A percentile compares a stretch with the other conserved stretches of the same genome.
Evolutionary conservation across 1,140 invertebrate genomes (phyloP).

Genomic region (Eupristina koningsbergeri): DNA sequence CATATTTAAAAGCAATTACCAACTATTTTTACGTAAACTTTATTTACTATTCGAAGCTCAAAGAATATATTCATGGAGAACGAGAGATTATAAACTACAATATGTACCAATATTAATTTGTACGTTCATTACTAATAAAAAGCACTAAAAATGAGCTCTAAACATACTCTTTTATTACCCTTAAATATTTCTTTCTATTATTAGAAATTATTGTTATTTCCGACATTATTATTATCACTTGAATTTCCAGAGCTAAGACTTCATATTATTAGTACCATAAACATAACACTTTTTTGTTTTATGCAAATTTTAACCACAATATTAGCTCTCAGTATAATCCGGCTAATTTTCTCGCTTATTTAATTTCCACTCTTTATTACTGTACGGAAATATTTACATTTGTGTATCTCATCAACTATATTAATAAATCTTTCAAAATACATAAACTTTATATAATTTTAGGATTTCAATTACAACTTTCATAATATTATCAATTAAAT

Average conservation of each 20-base stretch:
- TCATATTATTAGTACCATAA: background rate
- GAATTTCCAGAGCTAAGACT: too few species aligned
- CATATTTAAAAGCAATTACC: constrained; percentile 14
- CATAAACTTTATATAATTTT: background rate
- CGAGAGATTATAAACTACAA: background rate
- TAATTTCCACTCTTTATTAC: background rate
- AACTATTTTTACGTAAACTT: constrained; percentile 1
- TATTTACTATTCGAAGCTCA: background rate
- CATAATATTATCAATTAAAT: background rate
- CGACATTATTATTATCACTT: too few species aligned
- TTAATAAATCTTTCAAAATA: background rate
- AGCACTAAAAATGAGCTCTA: too few species aligned
- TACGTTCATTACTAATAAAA: background rate
- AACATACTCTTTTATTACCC: too few species aligned
- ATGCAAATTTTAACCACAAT: too few species aligned
- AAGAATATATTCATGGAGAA: background rate
- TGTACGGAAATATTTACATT: too few species aligned
- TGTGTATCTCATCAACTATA: background rate
- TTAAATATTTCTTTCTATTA: too few species aligned
- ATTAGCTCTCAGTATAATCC: too few species aligned
- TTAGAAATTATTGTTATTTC: too few species aligned
- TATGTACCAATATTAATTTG: background rate
- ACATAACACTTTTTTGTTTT: background rate
- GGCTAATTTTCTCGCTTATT: background rate
- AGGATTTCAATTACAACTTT: background rate